A percentile compares a stretch with the other conserved stretches of the same genome.
Conservation (phyloP, 1,140 invertebrate species). For the Triops longicaudatus region DNA sequence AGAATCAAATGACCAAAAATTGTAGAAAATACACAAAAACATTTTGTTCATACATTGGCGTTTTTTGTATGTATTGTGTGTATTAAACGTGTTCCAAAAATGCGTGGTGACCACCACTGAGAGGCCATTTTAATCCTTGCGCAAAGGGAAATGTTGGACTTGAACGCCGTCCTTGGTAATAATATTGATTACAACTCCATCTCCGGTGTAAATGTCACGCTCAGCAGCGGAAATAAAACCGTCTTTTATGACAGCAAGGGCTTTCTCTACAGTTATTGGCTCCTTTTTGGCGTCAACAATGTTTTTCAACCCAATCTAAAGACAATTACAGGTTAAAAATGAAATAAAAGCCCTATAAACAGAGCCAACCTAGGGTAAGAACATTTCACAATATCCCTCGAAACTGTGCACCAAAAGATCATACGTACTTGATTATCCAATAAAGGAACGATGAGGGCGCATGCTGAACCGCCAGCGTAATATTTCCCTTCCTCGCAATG, state of each 20-base stretch:
- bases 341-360: neutral
- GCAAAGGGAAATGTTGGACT: slow-evolving; percentile 56
- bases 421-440: slow-evolving; percentile 57
- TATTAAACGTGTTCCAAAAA: too few relatives aligned
- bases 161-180: slow-evolving; percentile 82
- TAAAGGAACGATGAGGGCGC: slow-evolving; percentile 44
- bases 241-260: slow-evolving; percentile 79
- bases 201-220: slow-evolving; percentile 93
- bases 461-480: slow-evolving; percentile 65
- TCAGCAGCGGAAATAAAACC: slow-evolving; percentile 94
- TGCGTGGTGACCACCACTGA: too few relatives aligned
- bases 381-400: too few relatives aligned
- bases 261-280: slow-evolving; percentile 65
- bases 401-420: slow-evolving; percentile 31
- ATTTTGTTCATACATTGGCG: neutral
- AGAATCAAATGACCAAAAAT: neutral
- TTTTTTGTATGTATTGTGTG: neutral
- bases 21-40: neutral
- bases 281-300: slow-evolving; percentile 53
- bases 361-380: too few relatives aligned
- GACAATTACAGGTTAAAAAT: slow-evolving; percentile 30
- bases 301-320: slow-evolving; percentile 74
- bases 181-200: slow-evolving; percentile 77
- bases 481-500: slow-evolving; percentile 74
- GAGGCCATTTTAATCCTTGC: slow-evolving; percentile 61